Percentiles rank a stretch among this genome's conserved stretches.
phyloP scores from a whole-genome alignment of 2,797 vertebrate species.

The Atherinosoma microstoma region DNA sequence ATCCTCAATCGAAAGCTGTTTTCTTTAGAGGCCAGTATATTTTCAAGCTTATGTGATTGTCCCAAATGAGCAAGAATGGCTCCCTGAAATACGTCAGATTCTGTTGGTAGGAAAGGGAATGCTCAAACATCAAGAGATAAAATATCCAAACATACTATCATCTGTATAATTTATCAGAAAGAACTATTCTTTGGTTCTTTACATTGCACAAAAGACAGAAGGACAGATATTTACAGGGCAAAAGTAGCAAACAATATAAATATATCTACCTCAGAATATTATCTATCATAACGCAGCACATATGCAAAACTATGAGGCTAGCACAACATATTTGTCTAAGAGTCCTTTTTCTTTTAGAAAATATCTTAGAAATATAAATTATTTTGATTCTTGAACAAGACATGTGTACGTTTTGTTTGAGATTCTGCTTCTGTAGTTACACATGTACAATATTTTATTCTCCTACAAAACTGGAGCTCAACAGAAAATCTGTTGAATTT shows the following conservation, averaged over 20 bases:
- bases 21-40: constrained; percentile 5
- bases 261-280: constrained; percentile 42
- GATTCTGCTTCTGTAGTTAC: constrained; percentile 44
- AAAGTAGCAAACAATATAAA: constrained; percentile 75
- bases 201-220: constrained; percentile 67
- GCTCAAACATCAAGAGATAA: constrained; percentile 45
- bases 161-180: constrained; percentile 56
- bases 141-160: constrained; percentile 24
- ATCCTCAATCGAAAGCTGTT: constrained; percentile 20
- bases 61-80: constrained; percentile 38
- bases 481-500: constrained; percentile 45
- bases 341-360: constrained; percentile 80
- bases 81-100: constrained; percentile 58
- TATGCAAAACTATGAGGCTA: constrained; percentile 74
- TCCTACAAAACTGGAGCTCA: constrained; percentile 47
- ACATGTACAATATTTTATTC: constrained; percentile 56
- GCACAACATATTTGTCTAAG: constrained; percentile 70
- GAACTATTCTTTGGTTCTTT: constrained; percentile 82
- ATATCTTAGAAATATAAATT: constrained; percentile 84
- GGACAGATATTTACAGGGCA: constrained; percentile 57
- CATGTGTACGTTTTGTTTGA: constrained; percentile 49
- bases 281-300: constrained; percentile 66
- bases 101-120: constrained; percentile 42
- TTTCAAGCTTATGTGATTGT: constrained; percentile 31
- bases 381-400: constrained; percentile 67